Percentiles rank a stretch among this genome's conserved stretches.
Conservation (phyloP, 2,797 vertebrate genomes). For the Pangasius larnaudii region DNA sequence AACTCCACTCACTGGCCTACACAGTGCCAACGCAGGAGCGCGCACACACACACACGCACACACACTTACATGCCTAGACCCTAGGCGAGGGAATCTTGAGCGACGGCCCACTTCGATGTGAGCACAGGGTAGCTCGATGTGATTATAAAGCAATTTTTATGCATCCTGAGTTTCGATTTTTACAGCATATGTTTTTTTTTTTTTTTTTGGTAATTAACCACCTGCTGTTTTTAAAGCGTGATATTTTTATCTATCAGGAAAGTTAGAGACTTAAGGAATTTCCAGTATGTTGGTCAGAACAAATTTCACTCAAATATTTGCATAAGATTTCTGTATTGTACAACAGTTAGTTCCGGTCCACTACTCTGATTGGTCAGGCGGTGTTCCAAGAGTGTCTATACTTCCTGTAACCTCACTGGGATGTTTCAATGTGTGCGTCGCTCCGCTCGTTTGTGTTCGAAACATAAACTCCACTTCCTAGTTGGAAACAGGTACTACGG, state of each 20-base stretch:
- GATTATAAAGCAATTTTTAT: not conserved
- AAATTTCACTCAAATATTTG: not conserved
- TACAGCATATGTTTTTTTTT: not conserved
- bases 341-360: not conserved
- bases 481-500: not conserved
- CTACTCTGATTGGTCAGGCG: not conserved
- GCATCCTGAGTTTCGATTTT: not conserved
- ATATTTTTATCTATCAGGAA: not conserved
- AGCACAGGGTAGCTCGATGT: not conserved
- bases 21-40: constrained; percentile 68
- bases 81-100: not conserved
- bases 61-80: not conserved
- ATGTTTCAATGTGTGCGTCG: not conserved
- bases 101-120: not conserved
- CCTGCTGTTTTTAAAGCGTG: not conserved
- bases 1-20: constrained; percentile 78
- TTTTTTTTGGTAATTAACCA: not conserved
- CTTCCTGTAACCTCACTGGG: not conserved
- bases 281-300: not conserved
- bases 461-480: not conserved
- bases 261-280: not conserved
- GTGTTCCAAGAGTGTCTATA: too few relatives aligned
- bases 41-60: not conserved
- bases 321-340: too few relatives aligned
- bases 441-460: not conserved